A percentile compares a stretch with the other conserved stretches of the same genome.
These are phyloP conservation scores for Parasteatoda tepidariorum DNA, from an alignment of 1,140 invertebrate genomes.

Conservation along the genomic window DNA sequence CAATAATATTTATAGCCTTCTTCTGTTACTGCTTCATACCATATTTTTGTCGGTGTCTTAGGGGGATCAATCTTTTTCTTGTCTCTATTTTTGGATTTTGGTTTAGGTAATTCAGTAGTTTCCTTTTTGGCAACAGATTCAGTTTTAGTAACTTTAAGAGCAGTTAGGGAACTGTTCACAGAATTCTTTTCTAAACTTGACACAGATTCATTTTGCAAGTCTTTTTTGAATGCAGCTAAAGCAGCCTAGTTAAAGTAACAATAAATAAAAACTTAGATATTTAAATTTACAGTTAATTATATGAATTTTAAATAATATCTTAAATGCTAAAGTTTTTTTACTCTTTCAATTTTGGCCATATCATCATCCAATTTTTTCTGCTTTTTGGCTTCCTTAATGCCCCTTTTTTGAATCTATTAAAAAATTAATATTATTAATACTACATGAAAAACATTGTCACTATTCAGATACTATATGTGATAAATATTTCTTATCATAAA, in stretches of 20 bases:
- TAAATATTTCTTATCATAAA: background rate
- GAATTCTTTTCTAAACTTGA: conserved; percentile 25
- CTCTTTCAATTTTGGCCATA: conserved; percentile 88
- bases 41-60: conserved; percentile 13
- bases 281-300: no score
- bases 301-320: background rate
- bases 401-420: conserved; percentile 76
- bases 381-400: conserved; percentile 81
- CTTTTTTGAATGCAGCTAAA: conserved; percentile 50
- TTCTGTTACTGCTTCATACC: conserved; percentile 62
- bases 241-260: conserved; percentile 5
- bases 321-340: conserved; percentile 64
- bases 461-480: conserved; percentile 45
- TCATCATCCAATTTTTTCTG: conserved; percentile 82
- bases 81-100: background rate
- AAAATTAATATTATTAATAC: conserved; percentile 4
- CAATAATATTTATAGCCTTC: conserved; percentile 63
- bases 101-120: conserved; percentile 31
- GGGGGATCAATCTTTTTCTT: background rate
- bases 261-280: no score
- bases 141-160: background rate
- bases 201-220: conserved; percentile 22
- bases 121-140: background rate
- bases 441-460: background rate
- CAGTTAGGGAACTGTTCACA: background rate